Evolutionary conservation across 2,888 invertebrate species (phyloP), one percentile per base, ranked within the genome.

Genomic region (Dioctria rufipes): DNA sequence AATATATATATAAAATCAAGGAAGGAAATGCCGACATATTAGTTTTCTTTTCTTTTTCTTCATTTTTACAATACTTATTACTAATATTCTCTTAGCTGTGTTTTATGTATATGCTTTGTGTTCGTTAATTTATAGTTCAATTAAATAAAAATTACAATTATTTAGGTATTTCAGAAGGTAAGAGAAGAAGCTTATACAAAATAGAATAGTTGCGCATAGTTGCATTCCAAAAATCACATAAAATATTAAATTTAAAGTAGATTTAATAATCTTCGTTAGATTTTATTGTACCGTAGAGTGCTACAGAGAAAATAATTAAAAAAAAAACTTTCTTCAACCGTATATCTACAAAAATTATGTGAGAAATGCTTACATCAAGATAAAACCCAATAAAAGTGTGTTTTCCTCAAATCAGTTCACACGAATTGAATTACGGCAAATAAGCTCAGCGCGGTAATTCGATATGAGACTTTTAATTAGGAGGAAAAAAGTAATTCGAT

Each of bases 101-200:
- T 75, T 58, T 25, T 75, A 25, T 25, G 25, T 25, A 61, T 75
- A 54, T 75, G 60, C 61, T 75, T 60, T 69, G 69, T 69, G 69
- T 69, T 69, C 37, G 25, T 51, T 69, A 37, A 37, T 69, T 69
- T 51, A 69, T 69, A 51, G 69, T 11, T 42, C 9, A 60, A 2
- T 60, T 65, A 39, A 65, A 25, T 25, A 25, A 25, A 25, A 25
- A 54, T 11, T 54, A 54, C 6, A 54, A 11, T 54, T 54, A 11
- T 8, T 54, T n/a, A 54, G 1, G 0, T 0, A n/a, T 54, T 46
- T n/a, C 8, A 54, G 6, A 8, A 54, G 54, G n/a, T 8, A 54
- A 54, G 54, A 54, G 4, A 54, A 54, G n/a, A 6, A 11, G 4
- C n/a, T 54, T 54, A 46, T 25, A 25, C 25, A 25, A 25, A 25